Conservation (phyloP, 2,888 invertebrate species). For the Melipona bicolor region DNA sequence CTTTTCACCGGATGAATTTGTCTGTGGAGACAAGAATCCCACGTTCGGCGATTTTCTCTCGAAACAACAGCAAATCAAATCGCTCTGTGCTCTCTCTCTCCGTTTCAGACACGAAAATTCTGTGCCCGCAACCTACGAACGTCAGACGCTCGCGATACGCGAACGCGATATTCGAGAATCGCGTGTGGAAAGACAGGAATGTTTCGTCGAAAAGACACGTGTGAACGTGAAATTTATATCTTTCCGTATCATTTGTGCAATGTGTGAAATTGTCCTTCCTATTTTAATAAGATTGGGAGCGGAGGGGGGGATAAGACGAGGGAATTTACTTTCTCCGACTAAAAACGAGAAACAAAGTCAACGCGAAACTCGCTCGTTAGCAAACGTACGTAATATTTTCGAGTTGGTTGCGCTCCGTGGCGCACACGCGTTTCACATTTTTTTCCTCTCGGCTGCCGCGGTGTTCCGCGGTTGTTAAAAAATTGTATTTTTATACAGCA, state of each 20-base stretch:
- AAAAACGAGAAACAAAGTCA: too few relatives aligned
- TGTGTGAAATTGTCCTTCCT: too few relatives aligned
- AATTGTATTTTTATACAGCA: conserved; percentile 41
- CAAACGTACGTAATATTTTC: background rate
- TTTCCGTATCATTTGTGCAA: too few relatives aligned
- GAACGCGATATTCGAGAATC: too few relatives aligned
- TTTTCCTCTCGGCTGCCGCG: background rate
- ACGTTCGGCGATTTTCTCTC: background rate
- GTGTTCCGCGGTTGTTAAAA: background rate
- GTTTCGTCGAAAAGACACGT: too few relatives aligned
- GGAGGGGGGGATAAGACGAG: too few relatives aligned
- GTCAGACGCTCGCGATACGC: too few relatives aligned
- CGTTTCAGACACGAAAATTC: background rate
- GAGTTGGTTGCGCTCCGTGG: conserved; percentile 21
- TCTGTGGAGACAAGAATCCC: background rate
- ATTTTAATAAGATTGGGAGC: too few relatives aligned
- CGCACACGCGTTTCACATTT: conserved; percentile 17
- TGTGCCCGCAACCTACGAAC: background rate
- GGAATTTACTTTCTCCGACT: too few relatives aligned
- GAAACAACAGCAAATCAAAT: background rate
- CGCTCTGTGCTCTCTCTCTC: background rate
- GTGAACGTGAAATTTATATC: too few relatives aligned
- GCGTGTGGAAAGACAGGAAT: too few relatives aligned
- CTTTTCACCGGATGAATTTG: background rate
- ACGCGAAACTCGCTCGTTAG: too few relatives aligned